Conservation (phyloP, 2,888 invertebrate genomes). For the Eilema caniola region DNA sequence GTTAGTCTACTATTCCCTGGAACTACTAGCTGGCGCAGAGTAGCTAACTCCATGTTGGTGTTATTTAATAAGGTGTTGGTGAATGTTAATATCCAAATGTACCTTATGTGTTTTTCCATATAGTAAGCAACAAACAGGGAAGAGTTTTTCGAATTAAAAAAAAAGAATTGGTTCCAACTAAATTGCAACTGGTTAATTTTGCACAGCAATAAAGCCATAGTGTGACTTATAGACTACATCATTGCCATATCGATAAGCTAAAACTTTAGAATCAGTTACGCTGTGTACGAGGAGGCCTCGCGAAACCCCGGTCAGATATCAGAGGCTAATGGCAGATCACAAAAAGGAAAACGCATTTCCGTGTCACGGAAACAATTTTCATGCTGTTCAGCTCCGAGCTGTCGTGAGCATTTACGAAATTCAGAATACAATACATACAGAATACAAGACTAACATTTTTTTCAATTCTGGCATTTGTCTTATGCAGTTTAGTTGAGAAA, state of each 20-base stretch:
- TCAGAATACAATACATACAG: too few species aligned
- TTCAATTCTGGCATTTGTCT: not conserved
- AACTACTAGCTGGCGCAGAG: too few species aligned
- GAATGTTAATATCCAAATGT: too few species aligned
- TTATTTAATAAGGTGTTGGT: too few species aligned
- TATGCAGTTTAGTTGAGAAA: not conserved
- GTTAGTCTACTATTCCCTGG: too few species aligned
- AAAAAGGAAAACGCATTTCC: conserved; percentile 1
- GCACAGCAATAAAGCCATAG: not conserved
- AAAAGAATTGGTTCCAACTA: too few species aligned
- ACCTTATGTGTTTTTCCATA: too few species aligned
- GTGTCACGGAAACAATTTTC: not conserved
- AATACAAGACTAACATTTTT: not conserved
- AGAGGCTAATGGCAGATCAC: not conserved
- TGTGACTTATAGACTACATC: too few species aligned
- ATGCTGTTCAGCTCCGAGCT: not conserved
- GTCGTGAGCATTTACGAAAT: not conserved
- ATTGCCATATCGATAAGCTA: not conserved
- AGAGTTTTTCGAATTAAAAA: too few species aligned
- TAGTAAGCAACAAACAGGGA: too few species aligned
- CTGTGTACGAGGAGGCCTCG: too few species aligned
- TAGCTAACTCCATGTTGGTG: too few species aligned
- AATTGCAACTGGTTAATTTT: not conserved
- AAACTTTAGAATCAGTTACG: not conserved
- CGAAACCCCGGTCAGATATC: not conserved